Evolutionary conservation across 2,113 vertebrate species (phyloP).

Genomic region (Pleuronectes platessa): DNA sequence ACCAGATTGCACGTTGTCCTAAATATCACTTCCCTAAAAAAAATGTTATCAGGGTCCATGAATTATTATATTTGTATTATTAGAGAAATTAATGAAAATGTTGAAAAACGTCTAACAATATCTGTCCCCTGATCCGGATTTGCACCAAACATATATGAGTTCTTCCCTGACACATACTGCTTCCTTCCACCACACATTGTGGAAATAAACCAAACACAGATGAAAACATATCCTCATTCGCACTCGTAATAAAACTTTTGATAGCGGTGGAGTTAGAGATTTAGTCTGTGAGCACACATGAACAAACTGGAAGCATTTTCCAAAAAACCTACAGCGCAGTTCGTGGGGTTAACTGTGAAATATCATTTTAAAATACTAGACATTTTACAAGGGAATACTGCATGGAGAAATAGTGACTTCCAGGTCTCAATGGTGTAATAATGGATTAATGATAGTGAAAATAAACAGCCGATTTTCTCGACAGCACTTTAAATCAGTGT

Average conservation of each 20-base stretch:
- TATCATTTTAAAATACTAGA: not conserved
- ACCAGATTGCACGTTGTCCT: too few species aligned
- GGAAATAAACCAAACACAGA: too few species aligned
- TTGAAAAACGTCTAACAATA: too few species aligned
- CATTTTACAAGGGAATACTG: not conserved
- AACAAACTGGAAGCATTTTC: not conserved
- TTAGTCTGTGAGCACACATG: not conserved
- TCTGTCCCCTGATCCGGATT: too few species aligned
- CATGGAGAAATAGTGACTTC: not conserved
- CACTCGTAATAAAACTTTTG: not conserved
- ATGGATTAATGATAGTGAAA: not conserved
- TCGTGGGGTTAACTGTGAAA: not conserved
- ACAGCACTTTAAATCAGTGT: not conserved
- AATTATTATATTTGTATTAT: too few species aligned
- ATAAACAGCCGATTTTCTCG: not conserved
- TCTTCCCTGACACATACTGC: not conserved
- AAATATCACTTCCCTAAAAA: too few species aligned
- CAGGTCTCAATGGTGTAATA: not conserved
- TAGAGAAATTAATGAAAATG: too few species aligned
- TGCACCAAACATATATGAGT: not conserved
- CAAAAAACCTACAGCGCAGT: not conserved
- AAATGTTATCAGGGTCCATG: too few species aligned
- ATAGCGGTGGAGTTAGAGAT: slow-evolving; percentile 7
- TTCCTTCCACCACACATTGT: too few species aligned
- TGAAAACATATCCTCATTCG: too few species aligned